Conservation (phyloP, 2,797 vertebrate species). For the Arremon aurantiirostris region DNA sequence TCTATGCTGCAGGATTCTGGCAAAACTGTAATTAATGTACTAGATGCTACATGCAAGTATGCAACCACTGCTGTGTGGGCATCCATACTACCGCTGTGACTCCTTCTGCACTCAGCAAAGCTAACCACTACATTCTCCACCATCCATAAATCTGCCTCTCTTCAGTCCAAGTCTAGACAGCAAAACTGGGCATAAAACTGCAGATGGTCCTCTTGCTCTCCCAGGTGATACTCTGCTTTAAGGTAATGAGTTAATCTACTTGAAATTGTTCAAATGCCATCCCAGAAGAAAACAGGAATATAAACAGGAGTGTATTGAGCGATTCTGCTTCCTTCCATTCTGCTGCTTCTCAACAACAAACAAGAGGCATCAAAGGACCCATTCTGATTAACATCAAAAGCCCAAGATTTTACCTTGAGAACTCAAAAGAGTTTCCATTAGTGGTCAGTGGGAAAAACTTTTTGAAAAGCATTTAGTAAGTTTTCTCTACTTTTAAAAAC, state of each 20-base stretch:
- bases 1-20: not conserved
- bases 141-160: not conserved
- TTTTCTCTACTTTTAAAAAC: not conserved
- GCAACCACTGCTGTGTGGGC: not conserved
- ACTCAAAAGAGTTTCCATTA: not conserved
- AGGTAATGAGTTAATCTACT: not conserved
- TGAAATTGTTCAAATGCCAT: not conserved
- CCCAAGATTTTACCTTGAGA: not conserved
- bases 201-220: not conserved
- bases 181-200: not conserved
- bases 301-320: not conserved
- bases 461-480: not conserved
- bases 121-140: not conserved
- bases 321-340: not conserved
- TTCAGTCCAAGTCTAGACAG: not conserved
- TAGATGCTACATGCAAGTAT: slow-evolving; percentile 1
- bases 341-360: not conserved
- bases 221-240: not conserved
- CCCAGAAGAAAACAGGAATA: not conserved
- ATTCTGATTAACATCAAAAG: slow-evolving; percentile 18
- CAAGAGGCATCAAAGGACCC: slow-evolving; percentile 4
- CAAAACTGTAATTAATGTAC: not conserved
- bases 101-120: not conserved
- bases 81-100: not conserved
- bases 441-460: not conserved